These are phyloP conservation scores for Typhlomys cinereus DNA, from an alignment of 2,113 vertebrate genomes.

Conservation along the genomic window DNA sequence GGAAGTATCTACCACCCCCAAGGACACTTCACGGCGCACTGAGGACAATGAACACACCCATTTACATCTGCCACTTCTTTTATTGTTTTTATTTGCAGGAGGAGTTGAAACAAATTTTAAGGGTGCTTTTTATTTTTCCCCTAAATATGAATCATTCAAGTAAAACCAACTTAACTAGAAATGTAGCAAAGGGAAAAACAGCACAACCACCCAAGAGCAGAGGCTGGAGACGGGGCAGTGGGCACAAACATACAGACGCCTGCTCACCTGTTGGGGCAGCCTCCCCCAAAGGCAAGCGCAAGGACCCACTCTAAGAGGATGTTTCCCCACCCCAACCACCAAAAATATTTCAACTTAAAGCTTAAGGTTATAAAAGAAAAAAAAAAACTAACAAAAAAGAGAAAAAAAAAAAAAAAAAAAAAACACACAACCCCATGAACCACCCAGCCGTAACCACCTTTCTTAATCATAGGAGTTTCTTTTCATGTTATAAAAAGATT, in stretches of 20 bases:
- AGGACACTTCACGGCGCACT: neutral
- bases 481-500: constrained; percentile 88
- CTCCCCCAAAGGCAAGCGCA: constrained; percentile 66
- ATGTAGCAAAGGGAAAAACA: constrained; percentile 77
- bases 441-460: constrained; percentile 71
- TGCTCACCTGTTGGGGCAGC: constrained; percentile 65
- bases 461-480: constrained; percentile 77
- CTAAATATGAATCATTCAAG: constrained; percentile 85
- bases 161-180: constrained; percentile 86
- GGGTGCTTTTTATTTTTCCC: constrained; percentile 68
- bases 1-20: neutral
- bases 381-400: constrained; percentile 2
- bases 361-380: constrained; percentile 73
- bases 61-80: constrained; percentile 81
- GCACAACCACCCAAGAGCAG: constrained; percentile 79
- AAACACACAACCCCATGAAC: constrained; percentile 56
- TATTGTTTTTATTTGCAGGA: constrained; percentile 89
- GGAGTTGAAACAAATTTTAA: constrained; percentile 85
- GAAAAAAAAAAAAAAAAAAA: constrained; percentile 13
- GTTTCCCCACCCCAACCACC: constrained; percentile 54
- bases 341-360: constrained; percentile 68
- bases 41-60: constrained; percentile 68
- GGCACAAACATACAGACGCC: constrained; percentile 52
- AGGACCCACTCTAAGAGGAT: constrained; percentile 62
- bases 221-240: constrained; percentile 52